A percentile compares a stretch with the other conserved stretches of the same genome.
phyloP scores from a whole-genome alignment of 2,113 vertebrate genomes.

The Microtus pennsylvanicus region DNA sequence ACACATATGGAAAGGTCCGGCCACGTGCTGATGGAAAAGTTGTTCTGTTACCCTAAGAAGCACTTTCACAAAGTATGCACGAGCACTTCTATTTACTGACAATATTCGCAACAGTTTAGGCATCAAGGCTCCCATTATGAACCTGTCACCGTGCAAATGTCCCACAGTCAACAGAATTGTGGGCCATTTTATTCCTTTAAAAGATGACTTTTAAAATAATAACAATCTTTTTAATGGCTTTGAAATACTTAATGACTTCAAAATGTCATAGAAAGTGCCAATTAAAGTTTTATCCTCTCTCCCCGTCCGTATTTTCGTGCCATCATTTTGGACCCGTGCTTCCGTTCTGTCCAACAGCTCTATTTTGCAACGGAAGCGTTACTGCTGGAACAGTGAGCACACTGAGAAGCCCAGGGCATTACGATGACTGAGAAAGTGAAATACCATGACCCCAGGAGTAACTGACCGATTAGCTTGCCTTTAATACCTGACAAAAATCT shows the following conservation, averaged over 20 bases:
- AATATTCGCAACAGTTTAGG: not conserved
- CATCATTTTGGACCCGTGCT: conserved; percentile 13
- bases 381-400: not conserved
- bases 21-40: not conserved
- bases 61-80: not conserved
- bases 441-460: conserved; percentile 2
- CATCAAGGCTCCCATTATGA: not conserved
- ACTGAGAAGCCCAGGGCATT: not conserved
- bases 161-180: conserved; percentile 32
- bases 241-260: conserved; percentile 62
- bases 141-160: conserved; percentile 42
- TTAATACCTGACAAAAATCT: conserved; percentile 41
- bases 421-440: conserved; percentile 46
- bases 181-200: conserved; percentile 66
- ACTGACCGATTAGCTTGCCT: not conserved
- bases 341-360: conserved; percentile 31
- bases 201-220: conserved; percentile 55
- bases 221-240: conserved; percentile 66
- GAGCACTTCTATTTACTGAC: not conserved
- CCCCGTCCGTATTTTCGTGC: conserved; percentile 4
- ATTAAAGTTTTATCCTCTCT: conserved; percentile 57
- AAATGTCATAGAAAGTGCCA: conserved; percentile 66
- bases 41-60: not conserved
- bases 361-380: not conserved
- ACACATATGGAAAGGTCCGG: not conserved